Base-by-base conservation (phyloP, 2,797 vertebrate genomes). In the Lacerta agilis region DNA sequence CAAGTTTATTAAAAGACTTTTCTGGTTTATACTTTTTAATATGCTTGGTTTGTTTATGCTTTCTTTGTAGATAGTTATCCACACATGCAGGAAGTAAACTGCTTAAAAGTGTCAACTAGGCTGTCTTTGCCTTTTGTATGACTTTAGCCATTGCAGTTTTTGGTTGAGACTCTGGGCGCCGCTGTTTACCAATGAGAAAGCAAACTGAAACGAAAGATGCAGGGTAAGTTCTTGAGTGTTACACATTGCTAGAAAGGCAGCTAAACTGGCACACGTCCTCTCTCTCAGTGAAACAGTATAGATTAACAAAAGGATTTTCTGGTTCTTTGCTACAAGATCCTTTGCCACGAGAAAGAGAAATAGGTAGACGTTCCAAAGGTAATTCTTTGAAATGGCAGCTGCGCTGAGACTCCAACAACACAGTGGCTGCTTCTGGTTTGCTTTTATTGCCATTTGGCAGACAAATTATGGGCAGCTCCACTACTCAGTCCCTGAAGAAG, bases 401-500 rank as follows among this genome's bases (percentile, higher is more conserved):
- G 43, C 55, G 29, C 23, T 75, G 23, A 80, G 33, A 49, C 13
- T 90, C 55, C 80, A 66, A 77, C 88, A 91, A 89, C 87, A n/a
- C 36, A 43, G 11, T 87, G 61, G 17, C 64, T 41, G 25, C 15
- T 61, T 83, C 45, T 83, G 82, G 67, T 9, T 83, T 55, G 72
- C 67, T 25, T 49, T 72, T 43, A 55, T 55, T 83, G 67, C 43
- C 18, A 5, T 73, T 25, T 81, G 86, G 78, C 55, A 87, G 20
- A 10, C 71, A 73, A 69, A 87, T 92, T 90, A 81, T 38, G 91
- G 87, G 75, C 96, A 96, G 90, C 93, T 96, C 88, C 95, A 92
- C 76, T 97, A 97, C 73, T 95, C 94, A 1, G 83, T 97, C 84
- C 94, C 96, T 1, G 97, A 97, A 90, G 96, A 97, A 86, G 69